A percentile compares a stretch with the other conserved stretches of the same genome.
Conservation (phyloP, 2,113 vertebrate species). For the Scomber colias region DNA sequence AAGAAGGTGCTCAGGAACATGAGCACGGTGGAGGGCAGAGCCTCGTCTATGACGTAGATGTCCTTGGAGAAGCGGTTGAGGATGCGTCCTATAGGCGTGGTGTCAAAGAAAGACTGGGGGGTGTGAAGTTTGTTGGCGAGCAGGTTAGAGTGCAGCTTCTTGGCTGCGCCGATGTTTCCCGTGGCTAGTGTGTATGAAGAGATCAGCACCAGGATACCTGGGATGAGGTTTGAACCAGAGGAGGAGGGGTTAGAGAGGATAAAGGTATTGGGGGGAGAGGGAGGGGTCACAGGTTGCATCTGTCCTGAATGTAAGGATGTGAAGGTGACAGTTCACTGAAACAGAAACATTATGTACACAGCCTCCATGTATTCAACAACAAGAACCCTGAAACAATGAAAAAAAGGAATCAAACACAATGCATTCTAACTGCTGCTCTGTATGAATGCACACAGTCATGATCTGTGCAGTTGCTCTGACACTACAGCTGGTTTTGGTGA, state of each 20-base stretch:
- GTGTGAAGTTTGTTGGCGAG: slow-evolving; percentile 93
- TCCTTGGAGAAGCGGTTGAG: slow-evolving; percentile 99
- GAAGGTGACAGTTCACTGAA: slow-evolving; percentile 24
- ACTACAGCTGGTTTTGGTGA: background rate
- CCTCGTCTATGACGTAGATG: slow-evolving; percentile 92
- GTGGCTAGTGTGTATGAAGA: slow-evolving; percentile 90
- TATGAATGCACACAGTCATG: too few species aligned
- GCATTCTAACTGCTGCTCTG: background rate
- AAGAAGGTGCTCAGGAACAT: slow-evolving; percentile 91
- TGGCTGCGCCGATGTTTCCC: slow-evolving; percentile 90
- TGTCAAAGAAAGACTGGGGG: slow-evolving; percentile 96
- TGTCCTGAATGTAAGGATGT: slow-evolving; percentile 30
- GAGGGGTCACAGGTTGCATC: slow-evolving; percentile 15
- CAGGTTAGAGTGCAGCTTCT: slow-evolving; percentile 86
- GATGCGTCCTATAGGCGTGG: slow-evolving; percentile 93
- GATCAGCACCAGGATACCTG: slow-evolving; percentile 91
- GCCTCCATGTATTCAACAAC: background rate
- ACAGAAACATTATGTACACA: slow-evolving; percentile 6
- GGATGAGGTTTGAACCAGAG: slow-evolving; percentile 42
- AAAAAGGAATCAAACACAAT: background rate
- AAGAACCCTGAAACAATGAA: background rate
- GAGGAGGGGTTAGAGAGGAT: slow-evolving; percentile 33
- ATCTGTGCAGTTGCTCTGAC: too few species aligned
- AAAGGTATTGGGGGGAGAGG: slow-evolving; percentile 33
- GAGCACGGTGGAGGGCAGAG: slow-evolving; percentile 88